Evolutionary conservation across 2,113 vertebrate genomes (phyloP).

Genomic region (Elephantulus edwardii): DNA sequence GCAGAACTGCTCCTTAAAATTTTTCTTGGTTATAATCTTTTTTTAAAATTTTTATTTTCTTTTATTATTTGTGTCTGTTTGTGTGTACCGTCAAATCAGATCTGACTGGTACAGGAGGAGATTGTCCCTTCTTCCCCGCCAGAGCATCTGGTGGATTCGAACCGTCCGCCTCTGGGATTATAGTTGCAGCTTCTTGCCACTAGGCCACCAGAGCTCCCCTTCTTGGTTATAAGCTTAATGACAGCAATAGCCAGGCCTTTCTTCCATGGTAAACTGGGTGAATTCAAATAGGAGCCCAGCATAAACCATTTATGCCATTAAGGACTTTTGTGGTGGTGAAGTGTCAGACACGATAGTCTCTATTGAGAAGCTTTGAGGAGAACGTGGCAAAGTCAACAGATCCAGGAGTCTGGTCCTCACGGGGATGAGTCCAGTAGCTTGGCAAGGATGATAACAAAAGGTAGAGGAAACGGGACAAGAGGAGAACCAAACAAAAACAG

Average conservation of each 20-base stretch:
- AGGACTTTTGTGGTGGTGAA: background rate
- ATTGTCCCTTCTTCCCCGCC: too few species aligned
- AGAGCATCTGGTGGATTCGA: too few species aligned
- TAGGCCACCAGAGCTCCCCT: too few species aligned
- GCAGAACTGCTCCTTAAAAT: background rate
- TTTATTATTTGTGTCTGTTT: too few species aligned
- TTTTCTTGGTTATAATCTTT: background rate
- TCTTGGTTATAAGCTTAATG: background rate
- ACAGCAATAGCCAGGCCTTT: background rate
- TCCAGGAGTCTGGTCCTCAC: background rate
- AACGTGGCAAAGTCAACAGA: rapidly evolving
- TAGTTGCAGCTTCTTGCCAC: too few species aligned
- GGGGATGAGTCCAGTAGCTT: too few species aligned
- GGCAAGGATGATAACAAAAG: background rate
- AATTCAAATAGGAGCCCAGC: background rate
- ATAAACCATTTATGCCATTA: background rate
- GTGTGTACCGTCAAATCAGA: too few species aligned
- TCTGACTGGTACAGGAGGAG: too few species aligned
- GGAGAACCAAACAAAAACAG: rapidly evolving
- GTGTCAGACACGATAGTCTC: background rate
- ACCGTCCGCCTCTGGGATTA: too few species aligned
- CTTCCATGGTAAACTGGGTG: background rate
- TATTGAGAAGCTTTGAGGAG: background rate
- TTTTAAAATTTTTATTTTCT: too few species aligned
- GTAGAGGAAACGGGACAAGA: background rate